phyloP scores from a whole-genome alignment of 2,797 vertebrate genomes.

The Peromyscus eremicus region DNA sequence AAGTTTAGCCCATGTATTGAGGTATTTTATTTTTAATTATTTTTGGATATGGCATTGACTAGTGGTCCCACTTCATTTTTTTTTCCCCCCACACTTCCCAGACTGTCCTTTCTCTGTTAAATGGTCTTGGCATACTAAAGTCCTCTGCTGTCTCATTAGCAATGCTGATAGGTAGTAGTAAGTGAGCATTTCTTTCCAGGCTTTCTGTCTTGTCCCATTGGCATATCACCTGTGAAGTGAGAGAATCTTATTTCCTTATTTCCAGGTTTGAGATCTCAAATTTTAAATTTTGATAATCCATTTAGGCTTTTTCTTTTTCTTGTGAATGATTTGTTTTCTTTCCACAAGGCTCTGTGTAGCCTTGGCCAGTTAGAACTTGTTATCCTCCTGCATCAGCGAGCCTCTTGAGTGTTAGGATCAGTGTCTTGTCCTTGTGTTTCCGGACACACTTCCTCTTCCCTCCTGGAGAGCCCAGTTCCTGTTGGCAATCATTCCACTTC shows the following conservation, averaged over 20 bases:
- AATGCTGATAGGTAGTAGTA: background rate
- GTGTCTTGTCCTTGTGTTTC: background rate
- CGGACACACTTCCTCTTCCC: background rate
- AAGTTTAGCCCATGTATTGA: background rate
- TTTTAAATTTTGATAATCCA: constrained; percentile 6
- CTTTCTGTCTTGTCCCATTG: background rate
- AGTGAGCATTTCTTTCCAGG: background rate
- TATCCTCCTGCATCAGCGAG: background rate
- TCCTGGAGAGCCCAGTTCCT: constrained; percentile 26
- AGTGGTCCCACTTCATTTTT: background rate
- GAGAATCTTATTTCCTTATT: constrained; percentile 33
- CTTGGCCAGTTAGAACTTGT: background rate
- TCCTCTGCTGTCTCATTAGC: background rate
- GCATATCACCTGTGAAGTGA: constrained; percentile 7
- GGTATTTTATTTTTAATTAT: background rate
- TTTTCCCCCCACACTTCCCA: background rate
- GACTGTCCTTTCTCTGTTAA: background rate
- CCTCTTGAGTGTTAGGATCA: background rate
- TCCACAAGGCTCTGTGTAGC: background rate
- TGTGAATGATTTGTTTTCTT: constrained; percentile 34
- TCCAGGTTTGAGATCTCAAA: background rate
- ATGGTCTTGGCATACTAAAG: constrained; percentile 12
- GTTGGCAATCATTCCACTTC: constrained; percentile 8
- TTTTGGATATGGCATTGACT: constrained; percentile 9
- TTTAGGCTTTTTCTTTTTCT: constrained; percentile 14